Percentiles rank a stretch among this genome's conserved stretches.
Evolutionary conservation across 2,888 invertebrate species (phyloP).

Genomic region (Atrina japonica): DNA sequence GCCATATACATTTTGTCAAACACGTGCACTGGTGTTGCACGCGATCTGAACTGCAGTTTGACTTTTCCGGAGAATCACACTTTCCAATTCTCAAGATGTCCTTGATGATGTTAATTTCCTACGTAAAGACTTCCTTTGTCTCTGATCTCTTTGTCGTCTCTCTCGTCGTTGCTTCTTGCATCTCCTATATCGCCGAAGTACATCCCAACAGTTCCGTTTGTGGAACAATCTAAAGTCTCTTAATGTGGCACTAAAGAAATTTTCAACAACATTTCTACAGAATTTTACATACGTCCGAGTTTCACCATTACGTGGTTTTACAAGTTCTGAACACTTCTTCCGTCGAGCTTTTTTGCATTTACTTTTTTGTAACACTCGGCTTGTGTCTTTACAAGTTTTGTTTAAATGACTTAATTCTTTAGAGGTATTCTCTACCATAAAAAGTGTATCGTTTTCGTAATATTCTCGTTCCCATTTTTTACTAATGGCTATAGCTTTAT

Average conservation of each 20-base stretch:
- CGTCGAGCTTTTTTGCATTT: neutral
- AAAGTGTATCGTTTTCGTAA: slow-evolving; percentile 20
- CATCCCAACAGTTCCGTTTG: slow-evolving; percentile 38
- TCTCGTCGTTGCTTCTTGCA: neutral
- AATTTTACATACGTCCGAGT: slow-evolving; percentile 37
- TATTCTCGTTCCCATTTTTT: neutral
- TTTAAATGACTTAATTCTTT: slow-evolving; percentile 1
- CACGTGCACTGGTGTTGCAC: too few relatives aligned
- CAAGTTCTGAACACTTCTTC: slow-evolving; percentile 6
- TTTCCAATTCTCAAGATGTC: too few relatives aligned
- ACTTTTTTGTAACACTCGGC: neutral
- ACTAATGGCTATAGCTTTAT: slow-evolving; percentile 10
- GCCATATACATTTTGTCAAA: too few relatives aligned
- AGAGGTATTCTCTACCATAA: slow-evolving; percentile 13
- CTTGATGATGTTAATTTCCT: neutral
- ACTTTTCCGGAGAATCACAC: too few relatives aligned
- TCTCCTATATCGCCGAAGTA: slow-evolving; percentile 11
- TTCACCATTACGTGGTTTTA: neutral
- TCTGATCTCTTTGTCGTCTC: neutral
- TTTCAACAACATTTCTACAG: slow-evolving; percentile 33
- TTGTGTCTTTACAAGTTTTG: slow-evolving; percentile 11
- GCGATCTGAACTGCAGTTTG: too few relatives aligned
- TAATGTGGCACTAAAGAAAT: slow-evolving; percentile 32
- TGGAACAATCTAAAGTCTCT: slow-evolving; percentile 35
- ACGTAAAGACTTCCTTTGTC: slow-evolving; percentile 3